A percentile compares a stretch with the other conserved stretches of the same genome.
These are phyloP conservation scores for Ophion obscuratus DNA, from an alignment of 2,888 invertebrate genomes.

Conservation along the genomic window DNA sequence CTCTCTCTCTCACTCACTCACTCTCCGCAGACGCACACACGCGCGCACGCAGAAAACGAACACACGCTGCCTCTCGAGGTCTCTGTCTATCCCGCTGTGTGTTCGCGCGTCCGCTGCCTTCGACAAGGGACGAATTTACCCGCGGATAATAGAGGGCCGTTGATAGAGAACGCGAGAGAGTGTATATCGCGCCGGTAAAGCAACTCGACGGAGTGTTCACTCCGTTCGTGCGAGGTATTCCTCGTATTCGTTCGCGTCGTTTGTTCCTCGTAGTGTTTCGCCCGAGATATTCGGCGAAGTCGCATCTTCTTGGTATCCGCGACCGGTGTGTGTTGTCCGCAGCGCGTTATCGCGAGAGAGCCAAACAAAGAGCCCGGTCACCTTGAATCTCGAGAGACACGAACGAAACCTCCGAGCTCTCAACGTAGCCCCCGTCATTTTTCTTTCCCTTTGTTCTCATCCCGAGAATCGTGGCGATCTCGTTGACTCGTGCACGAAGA, in stretches of 20 bases:
- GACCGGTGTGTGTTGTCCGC: neutral
- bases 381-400: slow-evolving; percentile 4
- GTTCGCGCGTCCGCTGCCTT: slow-evolving; percentile 20
- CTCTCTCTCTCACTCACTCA: slow-evolving; percentile 44
- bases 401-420: slow-evolving; percentile 9
- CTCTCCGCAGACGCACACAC: slow-evolving; percentile 21
- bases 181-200: slow-evolving; percentile 61
- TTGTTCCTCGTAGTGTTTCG: slow-evolving; percentile 50
- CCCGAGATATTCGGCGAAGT: slow-evolving; percentile 52
- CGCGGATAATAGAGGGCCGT: slow-evolving; percentile 31
- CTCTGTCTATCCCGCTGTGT: neutral
- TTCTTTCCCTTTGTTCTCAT: neutral
- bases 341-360: slow-evolving; percentile 14
- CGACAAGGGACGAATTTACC: slow-evolving; percentile 27
- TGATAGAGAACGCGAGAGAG: slow-evolving; percentile 36
- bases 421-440: neutral
- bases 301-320: slow-evolving; percentile 14
- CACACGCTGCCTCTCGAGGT: no score
- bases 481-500: neutral
- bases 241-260: slow-evolving; percentile 68
- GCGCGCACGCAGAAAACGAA: slow-evolving; percentile 9
- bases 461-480: neutral
- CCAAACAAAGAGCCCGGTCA: slow-evolving; percentile 6
- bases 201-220: slow-evolving; percentile 50
- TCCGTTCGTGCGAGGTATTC: slow-evolving; percentile 71